Evolutionary conservation across 2,888 invertebrate genomes (phyloP).

Genomic region (Pachymerium ferrugineum): DNA sequence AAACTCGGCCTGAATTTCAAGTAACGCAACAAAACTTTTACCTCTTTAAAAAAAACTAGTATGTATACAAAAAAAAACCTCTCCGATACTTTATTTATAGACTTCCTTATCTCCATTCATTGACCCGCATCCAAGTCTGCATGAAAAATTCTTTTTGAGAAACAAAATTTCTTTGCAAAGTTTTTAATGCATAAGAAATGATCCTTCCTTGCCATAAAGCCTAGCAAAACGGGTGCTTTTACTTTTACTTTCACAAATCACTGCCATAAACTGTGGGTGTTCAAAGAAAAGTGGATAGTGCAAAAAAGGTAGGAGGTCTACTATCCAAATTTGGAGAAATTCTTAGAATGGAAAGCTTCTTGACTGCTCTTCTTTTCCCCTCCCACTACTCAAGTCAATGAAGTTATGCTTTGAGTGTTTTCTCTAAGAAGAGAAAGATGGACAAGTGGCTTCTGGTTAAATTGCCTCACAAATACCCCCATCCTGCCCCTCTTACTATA

Average conservation of each 20-base stretch:
- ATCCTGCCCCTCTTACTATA: not conserved
- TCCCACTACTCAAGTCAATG: constrained; percentile 27
- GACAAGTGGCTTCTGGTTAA: constrained; percentile 11
- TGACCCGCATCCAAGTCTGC: not conserved
- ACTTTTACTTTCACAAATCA: not conserved
- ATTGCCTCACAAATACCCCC: constrained; percentile 16
- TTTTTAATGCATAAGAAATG: constrained; percentile 13
- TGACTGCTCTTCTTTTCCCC: not conserved
- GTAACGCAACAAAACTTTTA: not conserved
- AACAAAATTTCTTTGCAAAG: not conserved
- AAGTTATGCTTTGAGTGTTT: constrained; percentile 24
- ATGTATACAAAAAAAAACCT: not conserved
- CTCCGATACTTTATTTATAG: not conserved
- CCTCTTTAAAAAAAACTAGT: not conserved
- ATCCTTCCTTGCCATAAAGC: not conserved
- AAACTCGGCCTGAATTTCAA: constrained; percentile 15
- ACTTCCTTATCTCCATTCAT: not conserved
- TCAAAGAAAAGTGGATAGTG: not conserved
- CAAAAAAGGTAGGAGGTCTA: too few species aligned
- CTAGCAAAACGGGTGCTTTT: not conserved
- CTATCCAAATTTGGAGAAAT: not conserved
- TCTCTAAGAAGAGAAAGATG: constrained; percentile 5
- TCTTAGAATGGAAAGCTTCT: not conserved
- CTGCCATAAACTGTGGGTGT: not conserved
- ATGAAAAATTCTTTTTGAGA: not conserved